Conservation (phyloP, 1,140 invertebrate genomes). For the Antheraea mylitta region DNA sequence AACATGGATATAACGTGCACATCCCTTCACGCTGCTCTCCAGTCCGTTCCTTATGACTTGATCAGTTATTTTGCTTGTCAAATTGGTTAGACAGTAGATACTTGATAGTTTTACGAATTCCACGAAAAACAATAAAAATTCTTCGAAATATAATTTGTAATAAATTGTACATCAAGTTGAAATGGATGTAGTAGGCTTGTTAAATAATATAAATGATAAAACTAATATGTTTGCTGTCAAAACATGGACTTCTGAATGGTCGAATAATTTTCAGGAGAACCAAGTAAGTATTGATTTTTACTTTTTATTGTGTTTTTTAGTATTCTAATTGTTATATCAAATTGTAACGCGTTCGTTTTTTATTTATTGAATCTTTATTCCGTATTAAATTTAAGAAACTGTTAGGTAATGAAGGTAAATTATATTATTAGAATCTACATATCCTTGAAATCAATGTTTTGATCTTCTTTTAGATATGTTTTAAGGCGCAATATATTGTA, state of each 20-base stretch:
- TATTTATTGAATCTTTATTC: not conserved
- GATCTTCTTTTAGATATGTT: not conserved
- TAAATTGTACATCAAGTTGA: slow-evolving; percentile 33
- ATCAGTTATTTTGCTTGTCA: slow-evolving; percentile 24
- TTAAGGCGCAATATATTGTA: not conserved
- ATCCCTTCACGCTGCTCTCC: too few relatives aligned
- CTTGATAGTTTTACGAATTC: slow-evolving; percentile 29
- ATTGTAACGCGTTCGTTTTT: not conserved
- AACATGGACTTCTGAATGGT: slow-evolving; percentile 72
- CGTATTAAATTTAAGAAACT: not conserved
- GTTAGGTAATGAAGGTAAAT: slow-evolving; percentile 26
- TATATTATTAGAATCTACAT: slow-evolving; percentile 18
- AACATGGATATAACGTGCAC: too few relatives aligned
- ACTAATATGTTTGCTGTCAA: slow-evolving; percentile 68
- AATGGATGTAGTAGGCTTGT: slow-evolving; percentile 69
- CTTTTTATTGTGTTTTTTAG: not conserved
- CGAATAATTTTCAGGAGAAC: slow-evolving; percentile 70
- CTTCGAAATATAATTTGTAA: slow-evolving; percentile 4
- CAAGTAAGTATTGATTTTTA: slow-evolving; percentile 69
- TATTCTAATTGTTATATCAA: not conserved
- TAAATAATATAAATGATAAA: slow-evolving; percentile 70
- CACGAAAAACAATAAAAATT: not conserved
- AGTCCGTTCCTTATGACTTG: too few relatives aligned
- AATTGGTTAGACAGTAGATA: slow-evolving; percentile 42
- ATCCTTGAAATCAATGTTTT: slow-evolving; percentile 49